Conservation (phyloP, 2,888 invertebrate species). For the Diaphora mendica region DNA sequence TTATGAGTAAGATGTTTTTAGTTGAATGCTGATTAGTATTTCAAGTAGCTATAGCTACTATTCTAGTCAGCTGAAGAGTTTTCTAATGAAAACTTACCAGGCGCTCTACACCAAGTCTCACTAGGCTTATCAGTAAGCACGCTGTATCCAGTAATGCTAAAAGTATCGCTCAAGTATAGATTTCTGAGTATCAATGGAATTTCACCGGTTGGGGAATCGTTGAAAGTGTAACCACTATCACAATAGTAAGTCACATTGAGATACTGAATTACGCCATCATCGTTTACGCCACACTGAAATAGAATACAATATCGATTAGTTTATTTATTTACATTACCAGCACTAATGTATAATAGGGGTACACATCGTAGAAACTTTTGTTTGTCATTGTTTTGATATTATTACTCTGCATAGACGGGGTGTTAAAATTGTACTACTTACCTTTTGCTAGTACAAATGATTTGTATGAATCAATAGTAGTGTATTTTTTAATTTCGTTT, state of each 20-base stretch:
- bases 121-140: constrained; percentile 88
- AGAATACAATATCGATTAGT: not conserved
- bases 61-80: not conserved
- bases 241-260: constrained; percentile 77
- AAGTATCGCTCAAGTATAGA: constrained; percentile 84
- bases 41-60: too few relatives aligned
- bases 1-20: not conserved
- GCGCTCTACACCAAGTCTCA: constrained; percentile 90
- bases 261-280: constrained; percentile 85
- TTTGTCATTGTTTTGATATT: not conserved
- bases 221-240: constrained; percentile 73
- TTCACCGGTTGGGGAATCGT: constrained; percentile 66
- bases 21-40: not conserved
- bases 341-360: not conserved
- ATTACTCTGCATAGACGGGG: too few relatives aligned
- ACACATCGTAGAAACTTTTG: not conserved
- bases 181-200: constrained; percentile 65
- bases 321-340: not conserved
- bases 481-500: not conserved
- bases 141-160: constrained; percentile 79
- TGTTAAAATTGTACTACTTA: not conserved
- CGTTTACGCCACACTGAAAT: constrained; percentile 82
- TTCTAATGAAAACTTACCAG: constrained; percentile 81
- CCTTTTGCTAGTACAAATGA: not conserved
- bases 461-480: not conserved